phyloP scores from a whole-genome alignment of 2,113 vertebrate genomes.

The Nycticebus coucang region DNA sequence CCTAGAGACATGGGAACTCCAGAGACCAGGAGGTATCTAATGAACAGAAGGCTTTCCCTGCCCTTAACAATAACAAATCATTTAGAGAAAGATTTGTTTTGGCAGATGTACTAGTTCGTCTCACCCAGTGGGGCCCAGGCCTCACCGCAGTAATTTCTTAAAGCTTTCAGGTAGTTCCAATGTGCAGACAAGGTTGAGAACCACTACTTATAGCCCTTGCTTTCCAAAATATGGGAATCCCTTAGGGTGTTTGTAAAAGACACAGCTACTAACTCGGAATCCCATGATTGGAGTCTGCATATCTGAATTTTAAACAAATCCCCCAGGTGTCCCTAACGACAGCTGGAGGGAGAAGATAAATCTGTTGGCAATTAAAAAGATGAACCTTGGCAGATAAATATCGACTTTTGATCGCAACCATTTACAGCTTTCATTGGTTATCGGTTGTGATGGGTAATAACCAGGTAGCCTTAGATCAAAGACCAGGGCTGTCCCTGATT shows the following conservation, averaged over 20 bases:
- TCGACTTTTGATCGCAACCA: background rate
- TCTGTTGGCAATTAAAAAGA: background rate
- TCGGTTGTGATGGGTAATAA: background rate
- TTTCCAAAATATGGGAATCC: background rate
- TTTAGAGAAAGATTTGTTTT: background rate
- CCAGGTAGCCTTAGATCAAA: background rate
- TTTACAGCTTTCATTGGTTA: background rate
- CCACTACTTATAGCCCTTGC: background rate
- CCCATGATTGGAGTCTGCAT: background rate
- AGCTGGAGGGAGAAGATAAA: background rate
- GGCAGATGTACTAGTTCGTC: background rate
- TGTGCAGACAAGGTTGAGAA: background rate
- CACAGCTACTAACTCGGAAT: background rate
- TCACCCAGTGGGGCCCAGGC: background rate
- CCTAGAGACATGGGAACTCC: background rate
- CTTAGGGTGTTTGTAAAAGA: background rate
- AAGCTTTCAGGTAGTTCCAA: background rate
- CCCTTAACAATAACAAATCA: background rate
- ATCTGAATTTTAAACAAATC: conserved; percentile 18
- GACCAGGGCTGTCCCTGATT: background rate
- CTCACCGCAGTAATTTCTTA: background rate
- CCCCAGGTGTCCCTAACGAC: background rate
- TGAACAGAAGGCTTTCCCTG: background rate
- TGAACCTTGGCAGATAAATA: background rate
- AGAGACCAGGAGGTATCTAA: background rate